These are phyloP conservation scores for Chesias legatella DNA, from an alignment of 2,888 invertebrate genomes.

Conservation along the genomic window DNA sequence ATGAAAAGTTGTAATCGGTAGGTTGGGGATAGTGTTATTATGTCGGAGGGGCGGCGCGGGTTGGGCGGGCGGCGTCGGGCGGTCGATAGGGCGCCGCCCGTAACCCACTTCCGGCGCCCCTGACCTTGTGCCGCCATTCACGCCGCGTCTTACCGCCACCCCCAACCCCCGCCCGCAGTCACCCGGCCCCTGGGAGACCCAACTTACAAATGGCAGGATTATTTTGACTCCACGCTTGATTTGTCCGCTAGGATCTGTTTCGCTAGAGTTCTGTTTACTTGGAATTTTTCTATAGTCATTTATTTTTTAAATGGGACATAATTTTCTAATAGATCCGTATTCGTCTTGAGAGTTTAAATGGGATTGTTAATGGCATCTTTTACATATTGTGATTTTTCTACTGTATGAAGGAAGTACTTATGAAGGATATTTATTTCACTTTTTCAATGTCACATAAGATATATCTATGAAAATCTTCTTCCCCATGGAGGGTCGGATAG, in stretches of 20 bases:
- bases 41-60: slow-evolving; percentile 24
- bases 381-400: no score
- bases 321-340: no score
- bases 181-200: slow-evolving; percentile 22
- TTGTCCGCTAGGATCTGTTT: slow-evolving; percentile 34
- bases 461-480: no score
- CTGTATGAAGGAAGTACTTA: no score
- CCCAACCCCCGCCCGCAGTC: slow-evolving; percentile 30
- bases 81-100: slow-evolving; percentile 77
- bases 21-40: slow-evolving; percentile 17
- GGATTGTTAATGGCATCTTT: no score
- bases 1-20: slow-evolving; percentile 4
- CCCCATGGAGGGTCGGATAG: no score
- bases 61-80: slow-evolving; percentile 35
- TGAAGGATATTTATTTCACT: no score
- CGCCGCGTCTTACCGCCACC: slow-evolving; percentile 61
- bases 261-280: slow-evolving; percentile 36
- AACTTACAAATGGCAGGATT: slow-evolving; percentile 54
- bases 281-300: slow-evolving; percentile 12
- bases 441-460: no score
- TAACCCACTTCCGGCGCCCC: slow-evolving; percentile 79
- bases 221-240: slow-evolving; percentile 51
- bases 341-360: no score
- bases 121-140: slow-evolving; percentile 79
- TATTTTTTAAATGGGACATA: no score